Conservation (phyloP, 2,113 vertebrate species). For the Galbula dea region DNA sequence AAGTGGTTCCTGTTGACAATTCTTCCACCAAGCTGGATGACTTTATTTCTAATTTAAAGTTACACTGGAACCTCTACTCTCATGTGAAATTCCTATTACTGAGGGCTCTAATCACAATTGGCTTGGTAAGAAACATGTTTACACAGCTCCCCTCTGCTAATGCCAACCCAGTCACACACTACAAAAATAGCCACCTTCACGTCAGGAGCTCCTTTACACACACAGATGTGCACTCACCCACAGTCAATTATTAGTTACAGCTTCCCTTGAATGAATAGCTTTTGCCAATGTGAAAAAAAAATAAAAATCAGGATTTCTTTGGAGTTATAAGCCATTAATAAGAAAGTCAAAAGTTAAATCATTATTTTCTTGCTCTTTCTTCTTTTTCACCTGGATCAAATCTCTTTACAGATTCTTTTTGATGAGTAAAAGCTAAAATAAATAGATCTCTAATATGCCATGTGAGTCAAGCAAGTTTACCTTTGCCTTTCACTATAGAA, state of each 20-base stretch:
- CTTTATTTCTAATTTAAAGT: constrained; percentile 15
- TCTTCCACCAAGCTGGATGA: neutral
- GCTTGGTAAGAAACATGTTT: neutral
- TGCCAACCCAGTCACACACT: neutral
- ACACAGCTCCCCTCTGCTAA: neutral
- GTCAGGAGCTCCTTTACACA: neutral
- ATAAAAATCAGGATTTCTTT: neutral
- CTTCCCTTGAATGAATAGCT: neutral
- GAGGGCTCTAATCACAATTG: neutral
- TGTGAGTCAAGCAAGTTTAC: neutral
- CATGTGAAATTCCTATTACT: constrained; percentile 1
- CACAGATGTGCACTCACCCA: neutral
- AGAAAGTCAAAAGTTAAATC: neutral
- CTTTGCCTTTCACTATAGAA: neutral
- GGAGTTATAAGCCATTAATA: neutral
- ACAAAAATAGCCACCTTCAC: neutral
- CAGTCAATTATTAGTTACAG: neutral
- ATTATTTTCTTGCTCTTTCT: neutral
- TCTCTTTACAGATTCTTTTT: neutral
- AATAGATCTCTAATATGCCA: neutral
- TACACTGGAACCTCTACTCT: constrained; percentile 7
- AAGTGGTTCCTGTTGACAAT: neutral
- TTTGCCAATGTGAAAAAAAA: neutral
- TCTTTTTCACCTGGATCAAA: neutral
- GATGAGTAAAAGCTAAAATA: neutral